These are phyloP conservation scores for Boloria euphrosyne DNA, from an alignment of 2,888 invertebrate species.

Conservation along the genomic window DNA sequence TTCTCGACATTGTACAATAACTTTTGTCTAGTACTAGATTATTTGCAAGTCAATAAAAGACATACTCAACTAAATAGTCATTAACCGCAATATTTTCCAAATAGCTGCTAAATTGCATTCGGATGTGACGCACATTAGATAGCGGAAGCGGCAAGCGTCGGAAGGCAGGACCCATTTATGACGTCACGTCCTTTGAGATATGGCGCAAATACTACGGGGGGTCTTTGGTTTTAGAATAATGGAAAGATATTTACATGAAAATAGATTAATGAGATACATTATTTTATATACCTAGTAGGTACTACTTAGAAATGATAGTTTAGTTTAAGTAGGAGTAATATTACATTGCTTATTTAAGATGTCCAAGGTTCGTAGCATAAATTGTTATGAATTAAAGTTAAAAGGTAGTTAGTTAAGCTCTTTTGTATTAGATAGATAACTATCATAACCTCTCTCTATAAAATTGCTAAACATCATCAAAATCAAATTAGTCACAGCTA, in stretches of 20 bases:
- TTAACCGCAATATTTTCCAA: constrained; percentile 67
- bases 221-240: constrained; percentile 19
- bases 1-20: no score
- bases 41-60: not conserved
- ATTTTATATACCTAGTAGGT: not conserved
- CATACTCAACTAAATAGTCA: constrained; percentile 38
- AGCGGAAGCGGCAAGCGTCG: constrained; percentile 60
- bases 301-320: no score
- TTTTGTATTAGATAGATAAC: not conserved
- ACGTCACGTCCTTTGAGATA: constrained; percentile 59
- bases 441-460: not conserved
- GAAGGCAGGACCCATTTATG: constrained; percentile 57
- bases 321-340: no score
- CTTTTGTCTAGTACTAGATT: no score
- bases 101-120: constrained; percentile 65
- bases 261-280: constrained; percentile 11
- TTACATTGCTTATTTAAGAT: no score
- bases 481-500: constrained; percentile 30
- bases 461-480: constrained; percentile 21
- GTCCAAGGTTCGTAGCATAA: no score
- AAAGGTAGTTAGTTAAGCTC: no score
- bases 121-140: constrained; percentile 69
- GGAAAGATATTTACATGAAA: constrained; percentile 18
- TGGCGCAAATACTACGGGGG: constrained; percentile 38
- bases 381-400: no score